phyloP scores from a whole-genome alignment of 2,113 vertebrate genomes.

The human region DNA sequence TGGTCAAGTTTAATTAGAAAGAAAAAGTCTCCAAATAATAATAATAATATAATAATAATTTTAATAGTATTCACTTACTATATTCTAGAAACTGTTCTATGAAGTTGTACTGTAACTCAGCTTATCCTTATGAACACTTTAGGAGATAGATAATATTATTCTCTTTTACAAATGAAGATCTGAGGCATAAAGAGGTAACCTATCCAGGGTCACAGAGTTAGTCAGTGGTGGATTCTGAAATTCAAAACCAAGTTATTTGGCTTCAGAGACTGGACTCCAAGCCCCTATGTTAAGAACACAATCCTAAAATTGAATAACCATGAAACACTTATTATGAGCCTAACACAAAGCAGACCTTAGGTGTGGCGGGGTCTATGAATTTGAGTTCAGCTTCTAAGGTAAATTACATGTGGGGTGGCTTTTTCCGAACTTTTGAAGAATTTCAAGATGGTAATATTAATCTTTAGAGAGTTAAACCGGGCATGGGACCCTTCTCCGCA shows the following conservation, averaged over 20 bases:
- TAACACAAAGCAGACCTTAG: not conserved
- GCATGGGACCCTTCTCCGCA: not conserved
- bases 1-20: not conserved
- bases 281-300: not conserved
- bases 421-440: not conserved
- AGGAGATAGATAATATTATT: not conserved
- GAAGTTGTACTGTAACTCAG: not conserved
- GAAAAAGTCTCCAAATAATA: not conserved
- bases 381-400: not conserved
- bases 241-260: not conserved
- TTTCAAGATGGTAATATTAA: not conserved
- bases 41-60: not conserved
- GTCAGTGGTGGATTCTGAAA: not conserved
- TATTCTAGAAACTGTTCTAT: not conserved
- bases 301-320: not conserved
- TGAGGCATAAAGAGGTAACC: not conserved
- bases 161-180: not conserved
- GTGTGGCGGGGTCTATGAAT: not conserved
- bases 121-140: not conserved
- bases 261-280: not conserved
- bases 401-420: not conserved
- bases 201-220: not conserved
- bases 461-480: not conserved
- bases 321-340: not conserved
- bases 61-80: not conserved